Percentiles rank a stretch among this genome's conserved stretches.
Conservation (phyloP, 37 sponge, comb jelly and placozoan genomes). For the Spongilla lacustris region DNA sequence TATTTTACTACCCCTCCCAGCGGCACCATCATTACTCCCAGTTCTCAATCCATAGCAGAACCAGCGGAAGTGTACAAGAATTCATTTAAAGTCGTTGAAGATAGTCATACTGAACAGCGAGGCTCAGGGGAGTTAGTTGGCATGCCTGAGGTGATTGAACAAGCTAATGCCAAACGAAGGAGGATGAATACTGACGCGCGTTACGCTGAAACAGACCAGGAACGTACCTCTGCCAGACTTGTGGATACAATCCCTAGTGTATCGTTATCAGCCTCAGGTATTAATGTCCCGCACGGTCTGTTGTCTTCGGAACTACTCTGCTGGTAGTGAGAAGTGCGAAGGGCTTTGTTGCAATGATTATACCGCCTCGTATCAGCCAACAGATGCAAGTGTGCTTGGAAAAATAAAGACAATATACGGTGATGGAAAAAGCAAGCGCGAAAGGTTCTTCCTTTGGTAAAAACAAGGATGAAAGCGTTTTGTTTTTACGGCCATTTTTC, state of each 20-base stretch:
- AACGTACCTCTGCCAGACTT: background rate
- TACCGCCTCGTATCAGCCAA: background rate
- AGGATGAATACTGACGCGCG: background rate
- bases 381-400: background rate
- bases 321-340: background rate
- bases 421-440: too few relatives aligned
- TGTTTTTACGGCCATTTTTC: conserved; percentile 23
- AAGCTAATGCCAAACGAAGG: background rate
- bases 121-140: background rate
- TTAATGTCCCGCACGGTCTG: background rate
- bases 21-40: too few relatives aligned
- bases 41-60: too few relatives aligned
- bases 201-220: background rate
- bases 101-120: background rate
- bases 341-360: background rate
- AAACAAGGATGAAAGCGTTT: conserved; percentile 26
- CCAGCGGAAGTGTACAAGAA: too few relatives aligned
- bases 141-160: background rate
- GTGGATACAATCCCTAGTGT: background rate
- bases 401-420: too few relatives aligned
- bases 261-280: background rate
- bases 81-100: background rate
- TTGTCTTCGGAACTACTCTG: background rate
- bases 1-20: too few relatives aligned
- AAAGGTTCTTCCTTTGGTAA: background rate